phyloP scores from a whole-genome alignment of 2,888 invertebrate genomes.

The Hedya salicella region DNA sequence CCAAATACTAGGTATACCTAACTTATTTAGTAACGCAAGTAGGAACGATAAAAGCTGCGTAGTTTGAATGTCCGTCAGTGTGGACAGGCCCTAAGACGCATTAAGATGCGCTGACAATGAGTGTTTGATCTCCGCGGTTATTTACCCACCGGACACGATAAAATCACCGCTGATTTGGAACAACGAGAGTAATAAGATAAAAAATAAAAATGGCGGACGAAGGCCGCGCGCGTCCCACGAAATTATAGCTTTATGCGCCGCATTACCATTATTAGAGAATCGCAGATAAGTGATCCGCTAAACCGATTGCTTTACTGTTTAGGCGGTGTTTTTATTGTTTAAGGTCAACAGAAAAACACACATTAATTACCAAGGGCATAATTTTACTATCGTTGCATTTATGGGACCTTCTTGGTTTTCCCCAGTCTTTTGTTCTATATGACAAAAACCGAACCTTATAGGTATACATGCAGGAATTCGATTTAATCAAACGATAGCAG shows the following conservation, averaged over 20 bases:
- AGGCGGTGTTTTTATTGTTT: constrained; percentile 2
- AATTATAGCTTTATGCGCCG: constrained; percentile 26
- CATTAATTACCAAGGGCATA: constrained; percentile 1
- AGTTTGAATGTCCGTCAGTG: not conserved
- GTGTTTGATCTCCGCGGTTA: constrained; percentile 9
- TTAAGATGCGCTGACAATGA: constrained; percentile 34
- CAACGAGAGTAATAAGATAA: constrained; percentile 31
- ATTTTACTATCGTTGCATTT: not conserved
- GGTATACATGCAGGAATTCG: no score
- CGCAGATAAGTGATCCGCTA: constrained; percentile 33
- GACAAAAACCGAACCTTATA: no score
- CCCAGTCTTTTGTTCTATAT: no score
- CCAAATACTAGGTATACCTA: no score
- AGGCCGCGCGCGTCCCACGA: constrained; percentile 46
- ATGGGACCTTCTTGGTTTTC: no score
- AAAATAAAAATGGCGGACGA: constrained; percentile 46
- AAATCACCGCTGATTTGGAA: constrained; percentile 32
- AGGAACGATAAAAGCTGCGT: no score
- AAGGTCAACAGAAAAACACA: not conserved
- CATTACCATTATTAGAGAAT: constrained; percentile 23
- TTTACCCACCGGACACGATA: constrained; percentile 35
- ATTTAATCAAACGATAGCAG: no score
- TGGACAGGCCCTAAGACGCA: constrained; percentile 4
- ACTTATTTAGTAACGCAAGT: no score
- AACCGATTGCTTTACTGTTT: constrained; percentile 21